Base-by-base conservation (phyloP, 1,140 invertebrate genomes). In the Drosophila arizonae region DNA sequence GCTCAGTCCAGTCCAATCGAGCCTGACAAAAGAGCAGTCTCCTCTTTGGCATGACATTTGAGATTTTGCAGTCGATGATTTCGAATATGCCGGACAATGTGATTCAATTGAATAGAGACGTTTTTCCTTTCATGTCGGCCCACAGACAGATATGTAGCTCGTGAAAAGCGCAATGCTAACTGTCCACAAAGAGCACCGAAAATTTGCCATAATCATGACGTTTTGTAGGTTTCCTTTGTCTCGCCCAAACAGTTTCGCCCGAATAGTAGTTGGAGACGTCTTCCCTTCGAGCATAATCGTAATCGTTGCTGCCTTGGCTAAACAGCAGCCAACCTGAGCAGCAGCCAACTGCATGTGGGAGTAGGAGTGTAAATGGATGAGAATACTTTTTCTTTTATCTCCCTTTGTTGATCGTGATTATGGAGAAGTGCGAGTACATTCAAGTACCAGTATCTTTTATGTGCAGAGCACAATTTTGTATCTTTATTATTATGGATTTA, bases 11-110 rank as follows among this genome's bases (percentile, higher is more conserved):
- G n/a, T 15, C 33, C 41, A 50, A 43, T 26, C 62, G 63, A 50
- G 30, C 48, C 50, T 13, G 11, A 9, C 60, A 84, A 84, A 79
- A 68, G 81, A 74, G 69, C 76, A 77, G 45, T 67, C 66, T 63
- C 46, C 62, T 62, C 26, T 36, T 80, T 61, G 45, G 70, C 84
- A 62, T 88, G 84, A 88, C 79, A 88, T 88, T 86, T 65, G 67
- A 78, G 85, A 88, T 88, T 88, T 88, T 68, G 79, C 84, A 88
- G 84, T 89, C 77, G 80, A 89, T 88, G 77, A 88, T 88, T 84
- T 77, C 79, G 50, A 78, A 72, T 11, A 39, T 85, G 77, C 70
- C 51, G 63, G 77, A 85, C 81, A 85, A 65, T 85, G 71, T 72
- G 62, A 13, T 0, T 28, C 61, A 54, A 69, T 77, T 80, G 39